Percentiles rank a stretch among this genome's conserved stretches.
phyloP scores from a whole-genome alignment of 2,113 vertebrate species.

The Gambusia affinis region DNA sequence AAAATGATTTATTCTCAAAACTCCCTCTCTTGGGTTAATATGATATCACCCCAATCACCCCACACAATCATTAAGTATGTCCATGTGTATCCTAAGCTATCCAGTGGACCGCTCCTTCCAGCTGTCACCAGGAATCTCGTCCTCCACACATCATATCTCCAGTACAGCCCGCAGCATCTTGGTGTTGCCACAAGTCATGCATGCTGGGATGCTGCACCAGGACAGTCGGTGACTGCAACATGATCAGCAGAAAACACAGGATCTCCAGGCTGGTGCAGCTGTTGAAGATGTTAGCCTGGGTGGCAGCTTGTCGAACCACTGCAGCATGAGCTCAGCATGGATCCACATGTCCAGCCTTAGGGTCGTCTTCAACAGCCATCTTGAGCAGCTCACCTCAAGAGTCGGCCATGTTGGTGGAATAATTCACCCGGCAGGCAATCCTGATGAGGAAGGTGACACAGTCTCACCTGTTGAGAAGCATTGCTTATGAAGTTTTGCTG shows the following conservation, averaged over 20 bases:
- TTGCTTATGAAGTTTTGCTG: conserved; percentile 32
- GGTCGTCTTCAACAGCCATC: conserved; percentile 73
- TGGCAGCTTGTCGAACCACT: too few relatives aligned
- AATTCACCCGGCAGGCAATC: conserved; percentile 98
- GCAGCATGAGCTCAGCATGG: too few relatives aligned
- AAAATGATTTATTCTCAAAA: too few relatives aligned
- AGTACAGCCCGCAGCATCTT: conserved; percentile 86
- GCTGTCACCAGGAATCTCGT: too few relatives aligned
- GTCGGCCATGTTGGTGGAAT: conserved; percentile 91
- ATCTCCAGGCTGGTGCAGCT: conserved; percentile 97
- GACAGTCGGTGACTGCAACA: conserved; percentile 91
- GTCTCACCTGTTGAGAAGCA: conserved; percentile 88
- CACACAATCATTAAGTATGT: too few relatives aligned
- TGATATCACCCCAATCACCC: too few relatives aligned
- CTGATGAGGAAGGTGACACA: conserved; percentile 97
- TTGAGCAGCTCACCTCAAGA: conserved; percentile 94
- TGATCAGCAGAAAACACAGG: conserved; percentile 90
- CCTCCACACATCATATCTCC: too few relatives aligned
- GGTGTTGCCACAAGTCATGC: conserved; percentile 97
- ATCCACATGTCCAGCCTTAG: conserved; percentile 93
- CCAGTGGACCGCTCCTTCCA: too few relatives aligned
- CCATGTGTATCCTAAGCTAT: too few relatives aligned
- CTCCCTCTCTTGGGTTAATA: too few relatives aligned
- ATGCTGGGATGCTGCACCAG: conserved; percentile 94
- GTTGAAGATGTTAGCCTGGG: too few relatives aligned